Percentiles rank a stretch among this genome's conserved stretches.
Evolutionary conservation across 2,888 invertebrate genomes (phyloP).

Genomic region (Latrodectus elegans): DNA sequence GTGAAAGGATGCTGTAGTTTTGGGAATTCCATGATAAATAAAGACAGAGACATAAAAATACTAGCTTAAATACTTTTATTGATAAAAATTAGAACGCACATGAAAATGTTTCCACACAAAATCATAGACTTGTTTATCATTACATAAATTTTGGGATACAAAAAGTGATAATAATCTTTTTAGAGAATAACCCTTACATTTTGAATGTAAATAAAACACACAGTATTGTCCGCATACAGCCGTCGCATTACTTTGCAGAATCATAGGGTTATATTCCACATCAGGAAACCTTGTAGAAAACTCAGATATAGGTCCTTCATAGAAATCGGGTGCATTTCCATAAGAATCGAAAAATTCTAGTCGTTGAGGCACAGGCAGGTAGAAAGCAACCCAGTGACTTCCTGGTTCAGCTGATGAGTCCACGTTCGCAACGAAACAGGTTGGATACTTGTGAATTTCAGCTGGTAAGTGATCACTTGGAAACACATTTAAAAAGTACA

Average conservation of each 20-base stretch:
- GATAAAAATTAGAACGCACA: neutral
- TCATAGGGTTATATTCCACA: too few relatives aligned
- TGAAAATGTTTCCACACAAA: neutral
- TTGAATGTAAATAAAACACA: too few relatives aligned
- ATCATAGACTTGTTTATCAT: neutral
- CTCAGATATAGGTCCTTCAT: too few relatives aligned
- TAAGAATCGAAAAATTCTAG: too few relatives aligned
- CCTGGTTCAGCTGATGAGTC: neutral
- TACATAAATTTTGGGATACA: neutral
- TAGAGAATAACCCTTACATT: too few relatives aligned
- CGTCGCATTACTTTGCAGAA: too few relatives aligned
- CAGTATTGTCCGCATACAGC: too few relatives aligned
- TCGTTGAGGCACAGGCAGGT: too few relatives aligned
- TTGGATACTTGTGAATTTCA: neutral
- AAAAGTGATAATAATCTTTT: too few relatives aligned
- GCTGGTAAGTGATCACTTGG: conserved; percentile 3
- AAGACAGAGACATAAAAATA: neutral
- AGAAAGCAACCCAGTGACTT: neutral
- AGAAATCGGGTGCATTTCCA: too few relatives aligned
- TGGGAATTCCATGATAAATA: too few relatives aligned
- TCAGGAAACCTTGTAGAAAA: too few relatives aligned
- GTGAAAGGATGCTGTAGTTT: conserved; percentile 14
- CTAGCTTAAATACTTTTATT: neutral
- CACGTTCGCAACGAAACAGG: conserved; percentile 5
- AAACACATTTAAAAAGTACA: neutral